Evolutionary conservation across 2,888 invertebrate genomes (phyloP).

Genomic region (Atethmia centrago): DNA sequence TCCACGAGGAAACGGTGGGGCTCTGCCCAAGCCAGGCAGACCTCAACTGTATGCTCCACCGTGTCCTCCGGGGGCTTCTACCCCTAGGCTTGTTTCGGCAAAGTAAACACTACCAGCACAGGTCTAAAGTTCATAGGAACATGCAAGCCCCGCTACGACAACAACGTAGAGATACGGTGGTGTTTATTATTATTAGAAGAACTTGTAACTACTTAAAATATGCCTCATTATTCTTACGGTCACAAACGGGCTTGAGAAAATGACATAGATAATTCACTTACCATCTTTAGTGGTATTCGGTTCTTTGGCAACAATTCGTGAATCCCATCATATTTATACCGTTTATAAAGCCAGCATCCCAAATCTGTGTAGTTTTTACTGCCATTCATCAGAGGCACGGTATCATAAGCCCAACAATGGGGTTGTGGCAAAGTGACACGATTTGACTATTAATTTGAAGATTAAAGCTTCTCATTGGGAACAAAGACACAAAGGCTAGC

Average conservation of each 20-base stretch:
- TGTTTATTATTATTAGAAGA: too few species aligned
- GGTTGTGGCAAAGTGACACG: conserved; percentile 33
- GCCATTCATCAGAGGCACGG: conserved; percentile 7
- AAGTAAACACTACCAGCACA: too few species aligned
- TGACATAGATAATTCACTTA: conserved; percentile 37
- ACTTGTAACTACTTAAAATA: too few species aligned
- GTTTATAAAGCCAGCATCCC: conserved; percentile 17
- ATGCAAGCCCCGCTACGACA: too few species aligned
- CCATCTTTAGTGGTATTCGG: conserved; percentile 43
- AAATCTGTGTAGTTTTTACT: conserved; percentile 56
- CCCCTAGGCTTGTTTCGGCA: too few species aligned
- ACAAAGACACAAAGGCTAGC: conserved; percentile 3
- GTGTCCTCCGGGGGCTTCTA: too few species aligned
- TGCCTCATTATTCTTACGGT: background rate
- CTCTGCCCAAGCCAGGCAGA: too few species aligned
- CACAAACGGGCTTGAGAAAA: background rate
- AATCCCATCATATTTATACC: conserved; percentile 61
- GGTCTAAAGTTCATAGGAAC: too few species aligned
- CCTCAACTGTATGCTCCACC: too few species aligned
- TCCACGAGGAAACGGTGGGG: too few species aligned
- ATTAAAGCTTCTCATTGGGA: background rate
- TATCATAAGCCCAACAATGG: conserved; percentile 28
- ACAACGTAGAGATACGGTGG: too few species aligned
- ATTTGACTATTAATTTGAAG: conserved; percentile 30
- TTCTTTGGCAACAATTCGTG: conserved; percentile 22